Percentiles rank a stretch among this genome's conserved stretches.
phyloP scores from a whole-genome alignment of 1,140 invertebrate species.

The Popillia japonica region DNA sequence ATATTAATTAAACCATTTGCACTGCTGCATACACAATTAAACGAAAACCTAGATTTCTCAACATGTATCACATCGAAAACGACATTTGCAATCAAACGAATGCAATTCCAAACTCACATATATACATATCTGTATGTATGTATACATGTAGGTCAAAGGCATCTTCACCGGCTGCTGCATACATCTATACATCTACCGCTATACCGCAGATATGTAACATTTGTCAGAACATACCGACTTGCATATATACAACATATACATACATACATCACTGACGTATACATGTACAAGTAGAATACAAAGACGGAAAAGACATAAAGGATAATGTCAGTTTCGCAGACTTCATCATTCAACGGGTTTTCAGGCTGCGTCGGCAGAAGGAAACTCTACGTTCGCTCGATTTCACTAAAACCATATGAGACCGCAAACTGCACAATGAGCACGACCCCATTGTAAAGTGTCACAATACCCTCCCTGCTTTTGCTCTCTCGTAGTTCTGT shows the following conservation, averaged over 20 bases:
- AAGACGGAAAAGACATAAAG: constrained; percentile 30
- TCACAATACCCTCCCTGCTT: constrained; percentile 20
- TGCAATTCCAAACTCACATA: not conserved
- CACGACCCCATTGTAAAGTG: constrained; percentile 34
- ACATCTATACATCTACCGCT: not conserved
- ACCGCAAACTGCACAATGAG: constrained; percentile 20
- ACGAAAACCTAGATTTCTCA: too few relatives aligned
- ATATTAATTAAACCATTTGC: too few relatives aligned
- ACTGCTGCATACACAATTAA: too few relatives aligned
- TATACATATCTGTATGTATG: too few relatives aligned
- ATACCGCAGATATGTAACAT: not conserved
- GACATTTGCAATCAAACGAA: too few relatives aligned
- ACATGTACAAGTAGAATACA: not conserved
- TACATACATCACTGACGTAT: not conserved
- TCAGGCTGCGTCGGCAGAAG: constrained; percentile 14
- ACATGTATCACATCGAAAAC: too few relatives aligned
- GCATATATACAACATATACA: not conserved
- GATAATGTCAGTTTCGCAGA: constrained; percentile 27
- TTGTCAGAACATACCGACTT: not conserved
- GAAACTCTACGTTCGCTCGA: constrained; percentile 19
- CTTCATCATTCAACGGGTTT: constrained; percentile 22
- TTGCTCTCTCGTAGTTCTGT: not conserved
- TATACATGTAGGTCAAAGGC: constrained; percentile 9
- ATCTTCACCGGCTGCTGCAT: not conserved
- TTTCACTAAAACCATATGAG: constrained; percentile 35